Conservation (phyloP, 2,113 vertebrate species). For the Aviceda subcristata region DNA sequence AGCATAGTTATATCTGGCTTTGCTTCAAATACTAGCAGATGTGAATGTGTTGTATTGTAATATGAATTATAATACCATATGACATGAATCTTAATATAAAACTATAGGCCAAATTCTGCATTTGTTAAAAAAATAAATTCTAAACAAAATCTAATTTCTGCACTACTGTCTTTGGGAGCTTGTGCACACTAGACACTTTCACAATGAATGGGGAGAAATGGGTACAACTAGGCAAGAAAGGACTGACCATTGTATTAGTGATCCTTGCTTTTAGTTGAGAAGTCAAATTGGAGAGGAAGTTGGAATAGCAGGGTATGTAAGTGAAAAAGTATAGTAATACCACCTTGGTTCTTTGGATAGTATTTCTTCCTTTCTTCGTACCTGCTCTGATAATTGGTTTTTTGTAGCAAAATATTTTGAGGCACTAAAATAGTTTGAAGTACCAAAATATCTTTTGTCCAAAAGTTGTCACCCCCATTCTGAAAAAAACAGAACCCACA, state of each 20-base stretch:
- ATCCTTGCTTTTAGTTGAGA: background rate
- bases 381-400: background rate
- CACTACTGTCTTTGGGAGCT: background rate
- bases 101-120: background rate
- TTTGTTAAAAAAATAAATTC: background rate
- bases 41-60: background rate
- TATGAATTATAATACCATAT: background rate
- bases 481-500: background rate
- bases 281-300: background rate
- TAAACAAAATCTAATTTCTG: background rate
- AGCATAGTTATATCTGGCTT: background rate
- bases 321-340: background rate
- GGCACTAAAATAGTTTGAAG: background rate
- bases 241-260: background rate
- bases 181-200: background rate
- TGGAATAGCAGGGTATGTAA: background rate
- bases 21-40: background rate
- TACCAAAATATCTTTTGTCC: background rate
- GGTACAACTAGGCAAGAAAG: background rate
- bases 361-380: background rate
- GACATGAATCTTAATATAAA: background rate
- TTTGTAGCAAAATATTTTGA: background rate
- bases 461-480: background rate
- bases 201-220: background rate
- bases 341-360: background rate